phyloP scores from a whole-genome alignment of 2,797 vertebrate species.

The Channa striata region DNA sequence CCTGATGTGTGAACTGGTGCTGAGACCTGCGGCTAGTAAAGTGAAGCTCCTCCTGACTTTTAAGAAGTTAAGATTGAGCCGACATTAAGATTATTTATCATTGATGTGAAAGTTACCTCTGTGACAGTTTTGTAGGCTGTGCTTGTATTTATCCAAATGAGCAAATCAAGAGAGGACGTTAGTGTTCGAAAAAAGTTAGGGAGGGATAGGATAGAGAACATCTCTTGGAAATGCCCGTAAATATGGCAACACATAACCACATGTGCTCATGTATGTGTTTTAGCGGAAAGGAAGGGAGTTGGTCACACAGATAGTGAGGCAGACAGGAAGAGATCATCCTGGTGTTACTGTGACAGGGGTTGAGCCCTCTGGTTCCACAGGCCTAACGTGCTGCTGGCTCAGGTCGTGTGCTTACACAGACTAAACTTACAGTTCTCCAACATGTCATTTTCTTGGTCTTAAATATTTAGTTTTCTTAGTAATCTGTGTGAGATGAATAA shows the following conservation, averaged over 20 bases:
- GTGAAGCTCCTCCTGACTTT: not conserved
- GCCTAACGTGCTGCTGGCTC: slow-evolving; percentile 26
- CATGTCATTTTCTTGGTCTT: not conserved
- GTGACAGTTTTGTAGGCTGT: not conserved
- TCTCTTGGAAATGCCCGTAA: slow-evolving; percentile 19
- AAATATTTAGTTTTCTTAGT: not conserved
- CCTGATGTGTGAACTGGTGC: too few relatives aligned
- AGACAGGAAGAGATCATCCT: slow-evolving; percentile 82
- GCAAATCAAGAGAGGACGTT: not conserved
- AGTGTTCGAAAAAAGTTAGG: not conserved
- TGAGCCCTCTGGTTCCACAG: slow-evolving; percentile 43
- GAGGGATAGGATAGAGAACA: not conserved
- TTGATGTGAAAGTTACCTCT: not conserved
- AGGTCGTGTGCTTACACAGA: slow-evolving; percentile 33
- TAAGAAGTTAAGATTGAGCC: too few relatives aligned
- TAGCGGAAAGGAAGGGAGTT: slow-evolving; percentile 77
- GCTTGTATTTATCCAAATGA: not conserved
- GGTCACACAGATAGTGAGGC: slow-evolving; percentile 73
- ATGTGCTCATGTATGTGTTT: slow-evolving; percentile 28
- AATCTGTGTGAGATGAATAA: not conserved
- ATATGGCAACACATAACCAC: slow-evolving; percentile 4
- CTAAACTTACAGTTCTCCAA: slow-evolving; percentile 27
- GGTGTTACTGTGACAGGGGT: slow-evolving; percentile 62
- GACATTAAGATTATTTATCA: not conserved
- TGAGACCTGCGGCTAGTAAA: too few relatives aligned